Percentiles rank a stretch among this genome's conserved stretches.
These are phyloP conservation scores for Grapholita molesta DNA, from an alignment of 1,140 invertebrate species.

Conservation along the genomic window DNA sequence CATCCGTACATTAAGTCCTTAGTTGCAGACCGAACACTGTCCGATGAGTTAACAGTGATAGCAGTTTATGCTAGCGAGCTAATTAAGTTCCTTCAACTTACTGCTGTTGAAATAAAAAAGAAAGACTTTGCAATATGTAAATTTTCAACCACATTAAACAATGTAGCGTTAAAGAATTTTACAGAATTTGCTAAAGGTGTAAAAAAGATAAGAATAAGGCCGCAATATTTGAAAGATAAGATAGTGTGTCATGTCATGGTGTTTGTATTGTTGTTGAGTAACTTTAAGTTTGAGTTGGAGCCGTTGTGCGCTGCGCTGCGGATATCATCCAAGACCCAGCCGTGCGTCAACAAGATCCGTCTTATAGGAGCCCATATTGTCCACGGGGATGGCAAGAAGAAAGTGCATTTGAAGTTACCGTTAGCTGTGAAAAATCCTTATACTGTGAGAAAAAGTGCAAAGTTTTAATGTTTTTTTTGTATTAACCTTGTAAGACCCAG, in stretches of 20 bases:
- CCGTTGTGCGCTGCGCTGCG: constrained; percentile 45
- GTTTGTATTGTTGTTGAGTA: constrained; percentile 54
- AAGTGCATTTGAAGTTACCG: constrained; percentile 53
- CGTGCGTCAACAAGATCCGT: constrained; percentile 39
- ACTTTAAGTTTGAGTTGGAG: constrained; percentile 51
- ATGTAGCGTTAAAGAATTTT: constrained; percentile 52
- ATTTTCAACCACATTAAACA: constrained; percentile 47
- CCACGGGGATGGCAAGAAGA: constrained; percentile 37
- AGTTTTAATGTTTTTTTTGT: not conserved
- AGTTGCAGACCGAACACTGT: constrained; percentile 33
- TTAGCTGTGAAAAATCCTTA: constrained; percentile 32
- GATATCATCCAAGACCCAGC: constrained; percentile 35
- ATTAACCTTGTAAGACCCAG: too few species aligned
- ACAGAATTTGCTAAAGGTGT: not conserved
- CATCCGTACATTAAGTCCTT: constrained; percentile 40
- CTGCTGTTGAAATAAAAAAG: constrained; percentile 43
- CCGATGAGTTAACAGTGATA: constrained; percentile 41
- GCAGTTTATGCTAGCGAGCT: constrained; percentile 52
- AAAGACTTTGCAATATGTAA: constrained; percentile 47
- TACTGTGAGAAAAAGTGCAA: not conserved
- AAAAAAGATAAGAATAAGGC: not conserved
- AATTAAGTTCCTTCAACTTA: constrained; percentile 40
- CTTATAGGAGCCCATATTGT: constrained; percentile 49
- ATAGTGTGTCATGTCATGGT: constrained; percentile 56
- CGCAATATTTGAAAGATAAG: constrained; percentile 36